Percentiles rank a stretch among this genome's conserved stretches.
Conservation (phyloP, 2,888 invertebrate genomes). For the Sisyra terminalis region DNA sequence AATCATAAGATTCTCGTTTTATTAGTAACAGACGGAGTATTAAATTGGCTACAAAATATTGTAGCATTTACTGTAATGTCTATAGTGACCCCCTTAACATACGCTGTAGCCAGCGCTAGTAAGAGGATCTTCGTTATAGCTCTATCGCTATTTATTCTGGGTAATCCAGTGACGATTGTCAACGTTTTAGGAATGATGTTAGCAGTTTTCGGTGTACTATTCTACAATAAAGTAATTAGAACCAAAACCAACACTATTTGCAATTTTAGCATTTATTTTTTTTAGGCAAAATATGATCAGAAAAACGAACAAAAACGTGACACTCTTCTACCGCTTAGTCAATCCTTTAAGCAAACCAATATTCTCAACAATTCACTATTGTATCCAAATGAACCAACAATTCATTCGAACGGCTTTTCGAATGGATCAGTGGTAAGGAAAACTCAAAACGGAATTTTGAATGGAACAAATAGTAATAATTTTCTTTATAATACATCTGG, state of each 20-base stretch:
- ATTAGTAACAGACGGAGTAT: constrained; percentile 60
- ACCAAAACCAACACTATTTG: not conserved
- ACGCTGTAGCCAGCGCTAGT: constrained; percentile 89
- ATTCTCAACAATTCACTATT: constrained; percentile 59
- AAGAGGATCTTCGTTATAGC: constrained; percentile 86
- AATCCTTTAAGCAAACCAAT: constrained; percentile 32
- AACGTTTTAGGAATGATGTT: constrained; percentile 84
- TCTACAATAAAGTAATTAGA: constrained; percentile 70
- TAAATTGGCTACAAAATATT: constrained; percentile 90
- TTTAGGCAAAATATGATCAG: constrained; percentile 54
- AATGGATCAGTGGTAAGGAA: constrained; percentile 15
- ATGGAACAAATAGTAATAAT: constrained; percentile 13
- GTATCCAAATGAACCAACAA: constrained; percentile 11
- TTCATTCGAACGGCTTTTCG: constrained; percentile 9
- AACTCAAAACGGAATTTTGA: not conserved
- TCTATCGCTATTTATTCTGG: constrained; percentile 69
- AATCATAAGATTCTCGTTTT: constrained; percentile 40
- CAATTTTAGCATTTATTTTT: constrained; percentile 14
- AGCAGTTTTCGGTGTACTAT: constrained; percentile 78
- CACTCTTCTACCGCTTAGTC: constrained; percentile 34
- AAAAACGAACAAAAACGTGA: constrained; percentile 31
- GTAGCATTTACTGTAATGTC: constrained; percentile 88
- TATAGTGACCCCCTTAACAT: constrained; percentile 81
- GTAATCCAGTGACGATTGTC: constrained; percentile 77
- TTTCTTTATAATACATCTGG: constrained; percentile 19